A percentile compares a stretch with the other conserved stretches of the same genome.
phyloP scores from a whole-genome alignment of 2,113 vertebrate genomes.

The Himantopus leucocephalus region DNA sequence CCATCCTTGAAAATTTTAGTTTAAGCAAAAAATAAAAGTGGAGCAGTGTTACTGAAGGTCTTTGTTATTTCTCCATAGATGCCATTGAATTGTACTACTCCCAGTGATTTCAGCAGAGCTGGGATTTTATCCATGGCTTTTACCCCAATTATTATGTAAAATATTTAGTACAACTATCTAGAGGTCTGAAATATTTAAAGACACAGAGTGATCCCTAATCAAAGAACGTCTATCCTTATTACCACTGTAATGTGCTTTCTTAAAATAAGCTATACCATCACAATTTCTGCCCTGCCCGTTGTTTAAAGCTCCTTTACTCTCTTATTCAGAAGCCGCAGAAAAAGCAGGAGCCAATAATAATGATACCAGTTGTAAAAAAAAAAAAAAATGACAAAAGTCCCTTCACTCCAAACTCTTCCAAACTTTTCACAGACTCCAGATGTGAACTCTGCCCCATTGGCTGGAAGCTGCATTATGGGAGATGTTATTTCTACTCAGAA shows the following conservation, averaged over 20 bases:
- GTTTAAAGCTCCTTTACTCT: not conserved
- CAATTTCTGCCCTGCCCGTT: not conserved
- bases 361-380: not conserved
- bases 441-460: not conserved
- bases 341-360: not conserved
- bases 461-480: not conserved
- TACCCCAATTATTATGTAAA: not conserved
- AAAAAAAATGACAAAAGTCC: not conserved
- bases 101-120: not conserved
- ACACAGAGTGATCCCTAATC: not conserved
- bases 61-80: not conserved
- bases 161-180: not conserved
- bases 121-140: not conserved
- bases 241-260: not conserved
- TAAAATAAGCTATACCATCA: not conserved
- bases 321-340: not conserved
- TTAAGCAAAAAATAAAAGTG: not conserved
- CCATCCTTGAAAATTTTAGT: not conserved
- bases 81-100: not conserved
- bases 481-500: slow-evolving; percentile 7
- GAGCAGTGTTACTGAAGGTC: not conserved
- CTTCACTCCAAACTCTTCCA: not conserved
- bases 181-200: not conserved
- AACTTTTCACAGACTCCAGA: not conserved
- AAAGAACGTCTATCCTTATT: not conserved